A percentile compares a stretch with the other conserved stretches of the same genome.
Conservation (phyloP, 2,888 invertebrate genomes). For the Yponomeuta cagnagella region DNA sequence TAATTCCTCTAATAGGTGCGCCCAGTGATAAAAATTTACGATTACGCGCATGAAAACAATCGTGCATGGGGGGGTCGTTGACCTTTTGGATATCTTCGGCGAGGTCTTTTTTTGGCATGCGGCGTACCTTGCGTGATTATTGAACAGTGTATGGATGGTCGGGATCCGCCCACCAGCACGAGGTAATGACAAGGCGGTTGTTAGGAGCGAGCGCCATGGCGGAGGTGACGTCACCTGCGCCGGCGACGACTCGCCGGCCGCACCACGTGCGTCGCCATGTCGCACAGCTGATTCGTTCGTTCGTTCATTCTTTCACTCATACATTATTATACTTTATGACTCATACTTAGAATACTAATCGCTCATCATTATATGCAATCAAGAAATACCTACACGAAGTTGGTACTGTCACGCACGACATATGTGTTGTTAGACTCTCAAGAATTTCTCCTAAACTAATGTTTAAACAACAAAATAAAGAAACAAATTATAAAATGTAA, state of each 20-base stretch:
- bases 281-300: conserved; percentile 7
- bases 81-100: background rate
- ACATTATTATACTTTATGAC: background rate
- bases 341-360: background rate
- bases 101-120: background rate
- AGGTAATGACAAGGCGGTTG: conserved; percentile 8
- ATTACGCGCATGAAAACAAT: conserved; percentile 9
- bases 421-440: background rate
- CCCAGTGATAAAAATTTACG: conserved; percentile 16
- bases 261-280: conserved; percentile 9
- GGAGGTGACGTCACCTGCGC: conserved; percentile 43
- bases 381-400: background rate
- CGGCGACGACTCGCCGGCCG: conserved; percentile 22
- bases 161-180: background rate
- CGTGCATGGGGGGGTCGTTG: background rate
- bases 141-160: conserved; percentile 1
- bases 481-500: background rate
- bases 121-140: background rate
- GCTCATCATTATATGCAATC: background rate
- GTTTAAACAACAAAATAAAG: background rate
- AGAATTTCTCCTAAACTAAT: background rate
- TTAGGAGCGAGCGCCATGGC: conserved; percentile 18
- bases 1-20: conserved; percentile 5
- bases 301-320: background rate
- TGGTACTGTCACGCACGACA: background rate